Base-by-base conservation (phyloP, 2,797 vertebrate genomes). In the Malurus leucopterus region DNA sequence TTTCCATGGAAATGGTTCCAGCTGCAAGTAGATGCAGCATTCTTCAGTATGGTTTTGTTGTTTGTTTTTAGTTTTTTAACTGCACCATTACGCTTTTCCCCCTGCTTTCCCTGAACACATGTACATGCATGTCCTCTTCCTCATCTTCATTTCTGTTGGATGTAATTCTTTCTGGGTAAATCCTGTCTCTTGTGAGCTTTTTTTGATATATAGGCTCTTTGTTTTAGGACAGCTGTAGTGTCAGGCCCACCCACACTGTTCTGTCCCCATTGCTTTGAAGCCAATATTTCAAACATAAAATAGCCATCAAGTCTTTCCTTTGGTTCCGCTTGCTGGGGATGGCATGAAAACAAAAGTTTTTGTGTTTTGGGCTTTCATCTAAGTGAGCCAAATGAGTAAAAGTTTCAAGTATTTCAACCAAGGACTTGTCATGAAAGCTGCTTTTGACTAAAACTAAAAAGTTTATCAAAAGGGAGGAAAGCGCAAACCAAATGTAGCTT, bases 211-310 rank as follows among this genome's bases (percentile, higher is more conserved):
- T 57, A 90, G 82, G 8, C 38, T 75, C 83, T 93, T 94, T 93
- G 84, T 94, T 94, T 94, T 88, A 86, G 53, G 59, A 34, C 76
- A 92, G 63, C 79, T 93, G 87, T 88, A 70, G 43, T 49, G 72
- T 92, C 54, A 80, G 54, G 86, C 90, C 91, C 91, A 94, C 93
- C 88, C 95, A 94, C 81, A 68, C 68, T 70, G 43, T 75, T 78
- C 54, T 91, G 70, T 86, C 67, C 38, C 43, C 40, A 12, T 85
- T 86, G 83, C 92, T 93, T 95, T 93, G 89, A 93, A 88, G 85
- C 68, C 87, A 88, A 63, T 77, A 86, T 89, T 95, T 93, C 67
- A 92, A 93, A 86, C 50, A 70, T 80, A 89, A 96, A 93, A 92
- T 73, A 93, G 77, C 78, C 15, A 1, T 78, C 84, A 64, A 79